A percentile compares a stretch with the other conserved stretches of the same genome.
Conservation (phyloP, 2,797 vertebrate genomes). For the Pangasius krempfi region DNA sequence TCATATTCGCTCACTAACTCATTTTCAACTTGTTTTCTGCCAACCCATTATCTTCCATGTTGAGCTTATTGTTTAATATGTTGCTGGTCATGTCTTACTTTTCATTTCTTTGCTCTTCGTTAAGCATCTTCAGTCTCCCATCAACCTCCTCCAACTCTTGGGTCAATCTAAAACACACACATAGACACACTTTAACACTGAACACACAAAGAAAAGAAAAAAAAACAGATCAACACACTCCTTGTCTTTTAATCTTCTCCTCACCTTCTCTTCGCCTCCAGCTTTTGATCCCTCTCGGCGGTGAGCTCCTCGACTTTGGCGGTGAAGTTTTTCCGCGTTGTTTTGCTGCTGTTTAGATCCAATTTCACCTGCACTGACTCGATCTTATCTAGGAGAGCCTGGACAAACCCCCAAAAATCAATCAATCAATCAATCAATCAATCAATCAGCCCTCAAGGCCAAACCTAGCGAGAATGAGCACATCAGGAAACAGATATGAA, state of each 20-base stretch:
- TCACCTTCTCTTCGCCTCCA: conserved; percentile 51
- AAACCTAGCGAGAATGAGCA: background rate
- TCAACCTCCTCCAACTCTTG: conserved; percentile 56
- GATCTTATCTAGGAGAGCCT: conserved; percentile 56
- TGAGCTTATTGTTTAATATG: too few relatives aligned
- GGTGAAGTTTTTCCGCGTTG: conserved; percentile 58
- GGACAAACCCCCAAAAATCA: background rate
- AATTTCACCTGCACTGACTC: conserved; percentile 56
- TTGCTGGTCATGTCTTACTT: conserved; percentile 44
- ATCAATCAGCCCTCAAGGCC: background rate
- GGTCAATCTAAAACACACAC: conserved; percentile 43
- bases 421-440: background rate
- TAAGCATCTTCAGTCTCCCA: conserved; percentile 47
- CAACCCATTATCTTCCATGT: too few relatives aligned
- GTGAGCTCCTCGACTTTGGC: conserved; percentile 54
- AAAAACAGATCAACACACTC: background rate
- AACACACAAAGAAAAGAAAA: background rate
- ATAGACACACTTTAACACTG: background rate
- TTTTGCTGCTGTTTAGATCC: conserved; percentile 60
- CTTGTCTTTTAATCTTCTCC: background rate
- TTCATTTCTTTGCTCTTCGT: conserved; percentile 56
- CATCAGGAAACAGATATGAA: background rate
- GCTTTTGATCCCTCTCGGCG: conserved; percentile 46
- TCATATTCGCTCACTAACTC: too few relatives aligned
- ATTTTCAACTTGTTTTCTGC: too few relatives aligned